Percentiles rank a stretch among this genome's conserved stretches.
Conservation (phyloP, 2,797 vertebrate species). For the Hypotaenidia philippensis region DNA sequence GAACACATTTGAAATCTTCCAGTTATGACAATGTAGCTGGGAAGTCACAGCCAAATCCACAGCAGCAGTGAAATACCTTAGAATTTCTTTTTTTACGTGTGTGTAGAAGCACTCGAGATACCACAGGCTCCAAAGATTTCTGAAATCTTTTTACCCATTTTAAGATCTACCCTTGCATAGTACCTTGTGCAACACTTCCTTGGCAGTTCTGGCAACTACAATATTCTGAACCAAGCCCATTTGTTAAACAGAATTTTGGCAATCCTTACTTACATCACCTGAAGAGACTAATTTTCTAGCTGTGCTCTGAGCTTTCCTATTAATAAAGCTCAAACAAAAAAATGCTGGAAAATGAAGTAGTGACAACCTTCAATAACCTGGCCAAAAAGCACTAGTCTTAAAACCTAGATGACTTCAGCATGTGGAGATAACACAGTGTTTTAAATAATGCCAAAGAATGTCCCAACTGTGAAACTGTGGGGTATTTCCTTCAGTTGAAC, state of each 20-base stretch:
- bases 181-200: background rate
- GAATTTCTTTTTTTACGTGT: background rate
- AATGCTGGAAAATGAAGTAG: background rate
- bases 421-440: background rate
- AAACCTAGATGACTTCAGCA: background rate
- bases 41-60: background rate
- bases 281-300: background rate
- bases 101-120: background rate
- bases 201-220: background rate
- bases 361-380: background rate
- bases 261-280: background rate
- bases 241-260: background rate
- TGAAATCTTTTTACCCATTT: background rate
- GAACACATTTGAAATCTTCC: background rate
- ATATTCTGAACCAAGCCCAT: background rate
- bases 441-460: background rate
- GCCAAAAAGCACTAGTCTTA: background rate
- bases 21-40: background rate
- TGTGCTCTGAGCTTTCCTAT: background rate
- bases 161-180: background rate
- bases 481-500: background rate
- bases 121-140: fast-evolving
- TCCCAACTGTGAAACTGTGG: background rate
- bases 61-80: background rate
- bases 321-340: background rate